Evolutionary conservation across 2,888 invertebrate genomes (phyloP), one percentile per base, ranked within the genome.

Genomic region (Venusia cambrica): DNA sequence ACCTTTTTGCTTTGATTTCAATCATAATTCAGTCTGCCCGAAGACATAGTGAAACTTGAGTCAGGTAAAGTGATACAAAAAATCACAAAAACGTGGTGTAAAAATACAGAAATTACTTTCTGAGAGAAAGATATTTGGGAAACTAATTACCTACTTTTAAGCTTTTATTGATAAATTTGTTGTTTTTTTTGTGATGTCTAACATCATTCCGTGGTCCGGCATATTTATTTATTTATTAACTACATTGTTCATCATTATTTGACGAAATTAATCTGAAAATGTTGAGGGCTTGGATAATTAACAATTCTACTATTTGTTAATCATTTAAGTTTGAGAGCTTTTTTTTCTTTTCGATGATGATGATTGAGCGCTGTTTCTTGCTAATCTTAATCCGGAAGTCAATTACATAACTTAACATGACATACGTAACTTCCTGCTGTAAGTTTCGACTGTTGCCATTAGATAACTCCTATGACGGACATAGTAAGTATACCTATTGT

Each of bases 91-190:
- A 36, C 3, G 20, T 44, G 35, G 29, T 27, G 31, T 18, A 33
- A 33, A 27, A 11, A 31, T 5, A 27, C 19, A 37, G 28, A 36
- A 18, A 35, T 45, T 44, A 48, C 48, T 51, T 51, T 51, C 48
- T 51, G 8, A 26, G 42, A 51, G 51, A 48, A 48, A 51, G 39
- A 16, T 36, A 26, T 25, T 38, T 29, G 26, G 12, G 5, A 29
- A 25, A 29, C 16, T 25, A 4, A n/a, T n/a, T n/a, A n/a, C n/a
- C n/a, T n/a, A n/a, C n/a, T n/a, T n/a, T 17, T 8, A 31, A 32
- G 38, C 32, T 28, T 38, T 34, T 39, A 39, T 31, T 8, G 11
- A 39, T 21, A 19, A 15, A 29, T 20, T 7, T 19, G 12, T 36
- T 42, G 15, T 21, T 35, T 38, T 5, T 36, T 32, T 35, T 38